Evolutionary conservation across 2,888 invertebrate species (phyloP), one percentile per base, ranked within the genome.

Genomic region (Dasypogon diadema): DNA sequence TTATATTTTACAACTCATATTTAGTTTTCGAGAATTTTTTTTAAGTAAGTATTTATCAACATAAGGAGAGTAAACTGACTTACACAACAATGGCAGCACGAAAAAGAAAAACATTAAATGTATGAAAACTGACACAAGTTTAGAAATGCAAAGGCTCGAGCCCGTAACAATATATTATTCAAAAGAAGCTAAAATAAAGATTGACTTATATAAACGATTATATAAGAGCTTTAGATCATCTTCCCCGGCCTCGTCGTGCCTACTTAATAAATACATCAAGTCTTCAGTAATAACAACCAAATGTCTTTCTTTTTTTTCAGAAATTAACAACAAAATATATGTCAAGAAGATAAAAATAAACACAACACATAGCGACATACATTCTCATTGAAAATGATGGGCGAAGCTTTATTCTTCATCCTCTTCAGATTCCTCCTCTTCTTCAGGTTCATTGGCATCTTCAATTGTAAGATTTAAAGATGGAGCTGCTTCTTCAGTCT

Each of bases 401-500:
- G 18, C 18, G 18, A 22, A 30, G 12, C 4, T 60, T 46, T 46
- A 18, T 65, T 70, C 70, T 34, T 70, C 70, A 6, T 70, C 70
- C 12, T 70, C 70, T 54, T 70, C 70, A 24, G 37, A 18, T 30
- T 70, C 54, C 18, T 54, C 70, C 37, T 34, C 60, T 2, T 63
- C 60, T 14, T 37, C 60, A 37, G 65, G 46, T 2, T 46, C 48
- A 30, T 54, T 70, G 10, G 58, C 26, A 56, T 72, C 72, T 51
- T 48, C 54, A 48, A 82, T 82, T 21, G 82, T 83, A 30, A 81
- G 75, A 4, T 80, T 79, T 79, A 85, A 83, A 10, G 70, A 6
- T 18, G 70, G 54, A 54, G 70, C 70, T 76, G 81, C 81, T 75
- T 81, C 81, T 14, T 80, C 82, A 63, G 68, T 82, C 37, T 54